Evolutionary conservation across 2,113 vertebrate species (phyloP).

Genomic region (Tragelaphus imberbis): DNA sequence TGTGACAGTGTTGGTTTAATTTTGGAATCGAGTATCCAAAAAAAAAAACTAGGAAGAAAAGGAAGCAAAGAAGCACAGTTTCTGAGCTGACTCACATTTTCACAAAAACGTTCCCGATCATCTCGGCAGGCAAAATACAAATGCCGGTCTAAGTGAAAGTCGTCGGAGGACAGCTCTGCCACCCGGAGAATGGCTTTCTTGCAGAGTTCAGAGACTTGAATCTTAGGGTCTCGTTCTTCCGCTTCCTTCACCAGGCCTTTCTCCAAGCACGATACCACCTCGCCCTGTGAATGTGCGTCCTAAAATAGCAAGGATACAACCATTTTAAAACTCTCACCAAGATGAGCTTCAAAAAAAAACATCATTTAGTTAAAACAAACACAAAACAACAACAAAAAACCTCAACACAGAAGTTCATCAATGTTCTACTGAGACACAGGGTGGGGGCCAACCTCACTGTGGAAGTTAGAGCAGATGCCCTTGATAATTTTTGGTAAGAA

Average conservation of each 20-base stretch:
- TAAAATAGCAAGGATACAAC: slow-evolving; percentile 65
- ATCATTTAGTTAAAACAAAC: background rate
- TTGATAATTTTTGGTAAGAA: background rate
- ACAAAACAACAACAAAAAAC: background rate
- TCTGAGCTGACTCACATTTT: slow-evolving; percentile 85
- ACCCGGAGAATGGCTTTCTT: slow-evolving; percentile 97
- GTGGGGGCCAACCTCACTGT: background rate
- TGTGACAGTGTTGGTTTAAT: background rate
- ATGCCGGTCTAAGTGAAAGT: slow-evolving; percentile 95
- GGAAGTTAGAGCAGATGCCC: background rate
- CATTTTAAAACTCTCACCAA: background rate
- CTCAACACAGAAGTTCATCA: background rate
- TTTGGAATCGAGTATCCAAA: background rate
- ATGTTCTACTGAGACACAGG: background rate
- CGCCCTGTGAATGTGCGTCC: slow-evolving; percentile 97
- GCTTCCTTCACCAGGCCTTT: slow-evolving; percentile 92
- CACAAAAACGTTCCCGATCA: slow-evolving; percentile 95
- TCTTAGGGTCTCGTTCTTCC: slow-evolving; percentile 83
- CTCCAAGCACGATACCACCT: slow-evolving; percentile 96
- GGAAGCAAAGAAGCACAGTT: background rate
- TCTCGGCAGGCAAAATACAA: slow-evolving; percentile 95
- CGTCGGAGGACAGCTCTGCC: slow-evolving; percentile 95
- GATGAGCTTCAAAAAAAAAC: slow-evolving; percentile 25
- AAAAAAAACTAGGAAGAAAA: background rate
- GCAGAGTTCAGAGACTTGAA: slow-evolving; percentile 87